These are phyloP conservation scores for Athetis lepigone DNA, from an alignment of 2,888 invertebrate species.

Conservation along the genomic window DNA sequence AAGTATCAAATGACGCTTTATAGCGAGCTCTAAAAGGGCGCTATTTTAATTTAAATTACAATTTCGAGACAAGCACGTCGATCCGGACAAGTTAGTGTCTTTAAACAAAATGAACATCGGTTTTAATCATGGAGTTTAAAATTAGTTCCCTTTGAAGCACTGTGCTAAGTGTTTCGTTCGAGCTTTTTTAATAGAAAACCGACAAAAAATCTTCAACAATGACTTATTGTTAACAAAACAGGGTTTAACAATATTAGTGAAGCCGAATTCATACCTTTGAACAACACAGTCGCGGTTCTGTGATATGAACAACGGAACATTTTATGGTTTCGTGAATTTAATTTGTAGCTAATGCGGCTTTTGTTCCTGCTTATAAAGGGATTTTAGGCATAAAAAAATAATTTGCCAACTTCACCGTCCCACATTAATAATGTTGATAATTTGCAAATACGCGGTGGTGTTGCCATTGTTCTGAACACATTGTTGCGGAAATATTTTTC, in stretches of 20 bases:
- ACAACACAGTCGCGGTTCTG: constrained; percentile 49
- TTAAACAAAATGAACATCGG: constrained; percentile 75
- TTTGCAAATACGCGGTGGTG: constrained; percentile 47
- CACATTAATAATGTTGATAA: constrained; percentile 53
- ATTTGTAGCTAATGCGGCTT: constrained; percentile 59
- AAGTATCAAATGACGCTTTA: constrained; percentile 67
- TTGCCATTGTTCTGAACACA: constrained; percentile 45
- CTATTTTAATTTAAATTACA: constrained; percentile 74
- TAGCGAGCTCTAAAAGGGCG: constrained; percentile 60
- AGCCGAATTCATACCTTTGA: constrained; percentile 62
- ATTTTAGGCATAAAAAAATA: constrained; percentile 55
- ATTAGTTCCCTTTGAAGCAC: constrained; percentile 77
- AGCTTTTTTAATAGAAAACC: constrained; percentile 62
- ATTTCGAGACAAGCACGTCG: constrained; percentile 68
- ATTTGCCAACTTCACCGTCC: constrained; percentile 48
- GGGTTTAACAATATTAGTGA: constrained; percentile 66
- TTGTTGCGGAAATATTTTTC: constrained; percentile 26
- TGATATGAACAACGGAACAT: constrained; percentile 57
- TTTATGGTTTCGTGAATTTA: constrained; percentile 66
- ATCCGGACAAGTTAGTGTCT: constrained; percentile 66
- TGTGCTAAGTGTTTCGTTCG: constrained; percentile 59
- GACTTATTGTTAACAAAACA: constrained; percentile 66
- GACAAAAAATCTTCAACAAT: constrained; percentile 70
- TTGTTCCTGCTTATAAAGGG: constrained; percentile 57
- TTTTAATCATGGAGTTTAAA: constrained; percentile 81